Base-by-base conservation (phyloP, 2,888 invertebrate species). In the Pristionchus japonicus region DNA sequence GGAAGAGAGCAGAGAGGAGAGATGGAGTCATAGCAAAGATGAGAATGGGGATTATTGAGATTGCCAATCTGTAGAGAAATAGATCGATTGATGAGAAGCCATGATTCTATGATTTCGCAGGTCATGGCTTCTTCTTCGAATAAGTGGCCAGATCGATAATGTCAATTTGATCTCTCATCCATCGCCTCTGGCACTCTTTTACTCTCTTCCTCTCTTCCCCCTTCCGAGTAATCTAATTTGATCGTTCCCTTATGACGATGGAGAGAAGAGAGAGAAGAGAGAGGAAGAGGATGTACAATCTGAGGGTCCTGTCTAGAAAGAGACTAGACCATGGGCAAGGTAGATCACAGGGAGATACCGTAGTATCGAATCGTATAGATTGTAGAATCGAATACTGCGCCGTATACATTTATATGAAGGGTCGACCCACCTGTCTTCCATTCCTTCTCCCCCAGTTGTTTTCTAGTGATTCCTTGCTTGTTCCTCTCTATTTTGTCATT, bases 181-280 rank as follows among this genome's bases (percentile, higher is more conserved):
- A 23, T 47, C 27, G 27, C 80, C 43, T n/a, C n/a, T n/a, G n/a
- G n/a, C n/a, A n/a, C 43, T 40, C 74, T 40, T 37, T 80, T 13
- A n/a, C 47, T 13, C 47, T 80, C 80, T 40, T 47, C 80, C 47
- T 80, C 80, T 43, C 37, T 34, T 80, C n/a, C n/a, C 17, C 80
- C 47, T 80, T 23, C 80, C 47, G 37, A 43, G 80, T 80, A 80
- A 80, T 47, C 49, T 49, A 80, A 80, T 80, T 80, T 80, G 80
- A 80, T 49, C 80, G 43, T 47, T 40, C 80, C 74, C 74, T n/a
- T 80, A 80, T 80, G 80, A 80, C 80, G 80, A 47, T n/a, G 80
- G 27, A 49, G 49, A 23, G 43, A 34, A 34, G 67, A 31, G 34
- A 40, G 74, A 74, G 74, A 74, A 31, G 34, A 40, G 74, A 74